phyloP scores from a whole-genome alignment of 2,113 vertebrate genomes.

The Nerophis ophidion region DNA sequence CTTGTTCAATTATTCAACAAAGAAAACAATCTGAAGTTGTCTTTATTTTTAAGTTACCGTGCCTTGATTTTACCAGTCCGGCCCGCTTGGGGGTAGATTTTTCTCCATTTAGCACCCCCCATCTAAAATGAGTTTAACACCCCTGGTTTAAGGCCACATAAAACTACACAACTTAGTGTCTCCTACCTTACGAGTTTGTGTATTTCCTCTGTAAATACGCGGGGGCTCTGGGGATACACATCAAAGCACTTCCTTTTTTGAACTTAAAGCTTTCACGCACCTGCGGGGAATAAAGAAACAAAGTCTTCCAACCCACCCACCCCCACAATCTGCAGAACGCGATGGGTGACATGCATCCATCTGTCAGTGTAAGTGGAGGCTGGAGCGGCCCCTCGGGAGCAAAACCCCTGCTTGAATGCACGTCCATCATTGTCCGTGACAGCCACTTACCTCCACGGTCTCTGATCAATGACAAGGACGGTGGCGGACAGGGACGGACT shows the following conservation, averaged over 20 bases:
- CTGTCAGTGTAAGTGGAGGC: conserved; percentile 56
- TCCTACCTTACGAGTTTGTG: neutral
- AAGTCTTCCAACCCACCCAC: conserved; percentile 13
- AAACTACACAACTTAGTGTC: too few relatives aligned
- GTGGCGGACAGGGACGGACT: conserved; percentile 50
- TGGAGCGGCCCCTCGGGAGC: conserved; percentile 52
- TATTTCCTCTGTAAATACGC: neutral
- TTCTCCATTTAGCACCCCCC: too few relatives aligned
- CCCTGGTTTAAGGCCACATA: too few relatives aligned
- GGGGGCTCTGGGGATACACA: neutral
- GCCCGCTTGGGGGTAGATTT: too few relatives aligned
- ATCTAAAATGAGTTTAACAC: too few relatives aligned
- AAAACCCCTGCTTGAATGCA: conserved; percentile 50
- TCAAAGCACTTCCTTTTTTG: conserved; percentile 11
- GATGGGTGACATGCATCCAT: conserved; percentile 50
- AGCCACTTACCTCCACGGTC: conserved; percentile 61
- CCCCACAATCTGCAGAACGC: conserved; percentile 28
- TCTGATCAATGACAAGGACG: conserved; percentile 56
- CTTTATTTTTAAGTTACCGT: too few relatives aligned
- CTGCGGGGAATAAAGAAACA: conserved; percentile 14
- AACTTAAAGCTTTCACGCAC: conserved; percentile 26
- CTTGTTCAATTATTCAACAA: too few relatives aligned
- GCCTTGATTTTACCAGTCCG: too few relatives aligned
- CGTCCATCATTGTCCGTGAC: conserved; percentile 59
- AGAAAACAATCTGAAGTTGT: too few relatives aligned